These are phyloP conservation scores for Neotoxoptera formosana DNA, from an alignment of 1,140 invertebrate genomes.

Conservation along the genomic window DNA sequence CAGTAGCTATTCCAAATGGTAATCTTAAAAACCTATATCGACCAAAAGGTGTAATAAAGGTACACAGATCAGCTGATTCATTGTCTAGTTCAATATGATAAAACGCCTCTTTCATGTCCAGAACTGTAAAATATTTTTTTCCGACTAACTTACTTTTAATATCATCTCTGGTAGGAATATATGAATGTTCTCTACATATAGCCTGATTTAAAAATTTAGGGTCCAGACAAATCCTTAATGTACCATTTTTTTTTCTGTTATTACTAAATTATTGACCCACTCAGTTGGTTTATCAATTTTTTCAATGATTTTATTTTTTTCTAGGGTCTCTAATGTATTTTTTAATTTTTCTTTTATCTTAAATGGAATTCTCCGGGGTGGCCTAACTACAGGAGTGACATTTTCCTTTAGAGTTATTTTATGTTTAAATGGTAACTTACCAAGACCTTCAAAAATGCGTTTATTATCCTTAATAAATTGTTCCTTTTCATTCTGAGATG, in stretches of 20 bases:
- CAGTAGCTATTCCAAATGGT: too few relatives aligned
- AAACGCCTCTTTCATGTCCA: too few relatives aligned
- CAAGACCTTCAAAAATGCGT: not conserved
- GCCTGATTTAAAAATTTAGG: conserved; percentile 61
- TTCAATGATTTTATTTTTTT: conserved; percentile 58
- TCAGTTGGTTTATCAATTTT: conserved; percentile 59
- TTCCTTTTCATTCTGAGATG: not conserved
- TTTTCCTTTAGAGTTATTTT: too few relatives aligned
- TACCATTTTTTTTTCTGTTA: conserved; percentile 63
- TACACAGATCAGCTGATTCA: too few relatives aligned
- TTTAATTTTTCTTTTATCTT: conserved; percentile 59
- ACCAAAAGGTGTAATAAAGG: too few relatives aligned
- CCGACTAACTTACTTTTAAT: too few relatives aligned
- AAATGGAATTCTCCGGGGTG: not conserved
- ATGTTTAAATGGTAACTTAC: too few relatives aligned
- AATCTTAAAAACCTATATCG: too few relatives aligned
- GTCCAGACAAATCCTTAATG: conserved; percentile 64
- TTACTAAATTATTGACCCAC: conserved; percentile 64
- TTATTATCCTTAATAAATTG: conserved; percentile 22
- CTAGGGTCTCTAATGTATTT: conserved; percentile 59
- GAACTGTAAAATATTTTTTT: too few relatives aligned
- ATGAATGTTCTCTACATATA: conserved; percentile 53
- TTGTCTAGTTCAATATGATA: too few relatives aligned
- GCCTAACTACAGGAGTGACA: too few relatives aligned
- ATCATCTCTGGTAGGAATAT: conserved; percentile 58